Percentiles rank a stretch among this genome's conserved stretches.
These are phyloP conservation scores for Amphipyra tragopoginis DNA, from an alignment of 2,888 invertebrate species.

Conservation along the genomic window DNA sequence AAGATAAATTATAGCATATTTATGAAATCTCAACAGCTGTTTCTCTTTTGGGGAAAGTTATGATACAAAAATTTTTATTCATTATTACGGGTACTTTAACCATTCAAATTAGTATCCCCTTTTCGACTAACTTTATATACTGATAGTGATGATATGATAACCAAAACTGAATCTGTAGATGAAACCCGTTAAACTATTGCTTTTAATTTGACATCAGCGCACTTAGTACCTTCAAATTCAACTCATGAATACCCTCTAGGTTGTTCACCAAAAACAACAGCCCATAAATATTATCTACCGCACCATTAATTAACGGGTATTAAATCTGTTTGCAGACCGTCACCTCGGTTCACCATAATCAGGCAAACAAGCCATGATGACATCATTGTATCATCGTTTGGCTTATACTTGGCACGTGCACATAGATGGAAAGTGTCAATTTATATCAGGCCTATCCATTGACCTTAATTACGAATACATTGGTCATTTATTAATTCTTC, in stretches of 20 bases:
- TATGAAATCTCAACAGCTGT: too few species aligned
- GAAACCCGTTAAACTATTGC: neutral
- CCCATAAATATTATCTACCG: constrained; percentile 33
- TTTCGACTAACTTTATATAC: too few species aligned
- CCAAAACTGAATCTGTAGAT: too few species aligned
- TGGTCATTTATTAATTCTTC: too few species aligned
- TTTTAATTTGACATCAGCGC: neutral
- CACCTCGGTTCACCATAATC: constrained; percentile 41
- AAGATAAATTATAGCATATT: too few species aligned
- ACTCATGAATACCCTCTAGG: constrained; percentile 1
- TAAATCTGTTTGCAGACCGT: constrained; percentile 58
- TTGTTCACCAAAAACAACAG: constrained; percentile 20
- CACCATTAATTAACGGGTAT: constrained; percentile 43
- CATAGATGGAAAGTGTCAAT: constrained; percentile 14
- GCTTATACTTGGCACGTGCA: constrained; percentile 21
- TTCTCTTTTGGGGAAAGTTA: too few species aligned
- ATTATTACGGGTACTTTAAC: too few species aligned
- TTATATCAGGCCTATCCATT: neutral
- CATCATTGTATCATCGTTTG: constrained; percentile 54
- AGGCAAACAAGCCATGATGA: constrained; percentile 54
- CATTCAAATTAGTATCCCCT: too few species aligned
- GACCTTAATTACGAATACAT: neutral
- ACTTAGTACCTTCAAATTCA: constrained; percentile 1
- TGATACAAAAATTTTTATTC: too few species aligned
- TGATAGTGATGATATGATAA: too few species aligned